These are phyloP conservation scores for Athalia circularis DNA, from an alignment of 2,888 invertebrate genomes.

Conservation along the genomic window DNA sequence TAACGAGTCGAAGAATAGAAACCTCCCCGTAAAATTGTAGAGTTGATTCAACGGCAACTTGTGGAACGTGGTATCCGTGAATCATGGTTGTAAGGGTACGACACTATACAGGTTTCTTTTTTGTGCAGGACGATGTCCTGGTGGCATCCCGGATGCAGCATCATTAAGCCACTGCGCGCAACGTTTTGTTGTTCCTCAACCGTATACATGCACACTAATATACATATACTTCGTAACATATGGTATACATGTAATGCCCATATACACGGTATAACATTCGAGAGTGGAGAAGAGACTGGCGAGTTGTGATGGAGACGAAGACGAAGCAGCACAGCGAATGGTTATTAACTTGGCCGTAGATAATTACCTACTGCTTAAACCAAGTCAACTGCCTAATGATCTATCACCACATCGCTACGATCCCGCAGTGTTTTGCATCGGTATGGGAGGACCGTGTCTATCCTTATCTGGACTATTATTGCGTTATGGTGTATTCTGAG, in stretches of 20 bases:
- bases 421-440: slow-evolving; percentile 32
- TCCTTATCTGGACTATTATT: slow-evolving; percentile 33
- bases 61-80: neutral
- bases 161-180: slow-evolving; percentile 63
- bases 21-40: slow-evolving; percentile 28
- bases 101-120: slow-evolving; percentile 45
- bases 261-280: slow-evolving; percentile 26
- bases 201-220: slow-evolving; percentile 40
- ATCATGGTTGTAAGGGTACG: neutral
- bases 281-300: slow-evolving; percentile 39
- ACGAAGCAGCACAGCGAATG: slow-evolving; percentile 48
- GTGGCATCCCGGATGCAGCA: slow-evolving; percentile 67
- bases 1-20: slow-evolving; percentile 41
- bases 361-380: slow-evolving; percentile 62
- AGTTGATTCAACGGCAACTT: neutral
- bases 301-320: slow-evolving; percentile 50
- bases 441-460: slow-evolving; percentile 12
- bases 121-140: slow-evolving; percentile 64
- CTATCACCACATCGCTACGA: slow-evolving; percentile 62
- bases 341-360: slow-evolving; percentile 63
- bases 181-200: slow-evolving; percentile 45
- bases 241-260: slow-evolving; percentile 13
- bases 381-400: slow-evolving; percentile 64
- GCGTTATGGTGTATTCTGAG: slow-evolving; percentile 18
- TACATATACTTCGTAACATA: slow-evolving; percentile 29